Evolutionary conservation across 1,140 invertebrate genomes (phyloP).

Genomic region (Zaprionus davidi): DNA sequence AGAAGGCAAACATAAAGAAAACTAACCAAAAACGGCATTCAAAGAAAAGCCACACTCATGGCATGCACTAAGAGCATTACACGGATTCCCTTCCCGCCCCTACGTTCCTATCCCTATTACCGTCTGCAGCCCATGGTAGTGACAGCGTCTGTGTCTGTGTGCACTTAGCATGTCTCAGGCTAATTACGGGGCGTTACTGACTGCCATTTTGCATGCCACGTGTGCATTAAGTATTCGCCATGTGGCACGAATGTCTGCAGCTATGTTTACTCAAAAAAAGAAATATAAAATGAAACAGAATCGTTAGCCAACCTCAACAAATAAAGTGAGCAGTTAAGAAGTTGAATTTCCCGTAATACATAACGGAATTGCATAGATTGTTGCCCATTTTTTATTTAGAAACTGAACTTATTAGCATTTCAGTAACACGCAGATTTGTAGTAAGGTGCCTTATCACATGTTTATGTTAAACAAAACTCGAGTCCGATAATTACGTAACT

Average conservation of each 20-base stretch:
- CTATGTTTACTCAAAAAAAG: conserved; percentile 56
- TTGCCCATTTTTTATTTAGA: conserved; percentile 25
- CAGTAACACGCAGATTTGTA: conserved; percentile 29
- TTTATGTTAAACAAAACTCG: conserved; percentile 17
- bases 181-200: conserved; percentile 77
- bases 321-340: conserved; percentile 53
- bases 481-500: background rate
- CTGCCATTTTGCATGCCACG: conserved; percentile 73
- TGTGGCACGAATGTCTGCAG: conserved; percentile 56
- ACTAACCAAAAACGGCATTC: conserved; percentile 36
- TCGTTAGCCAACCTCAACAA: background rate
- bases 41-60: conserved; percentile 32
- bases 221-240: conserved; percentile 67
- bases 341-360: conserved; percentile 19
- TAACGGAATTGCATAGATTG: conserved; percentile 38
- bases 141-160: conserved; percentile 24
- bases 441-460: conserved; percentile 18
- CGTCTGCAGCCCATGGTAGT: background rate
- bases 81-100: background rate
- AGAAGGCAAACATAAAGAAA: conserved; percentile 47
- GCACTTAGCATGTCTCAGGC: conserved; percentile 73
- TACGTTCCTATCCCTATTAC: background rate
- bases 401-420: conserved; percentile 16
- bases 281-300: conserved; percentile 8
- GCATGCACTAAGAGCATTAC: conserved; percentile 64